These are phyloP conservation scores for Neomorphus geoffroyi DNA, from an alignment of 2,797 vertebrate genomes.

Conservation along the genomic window DNA sequence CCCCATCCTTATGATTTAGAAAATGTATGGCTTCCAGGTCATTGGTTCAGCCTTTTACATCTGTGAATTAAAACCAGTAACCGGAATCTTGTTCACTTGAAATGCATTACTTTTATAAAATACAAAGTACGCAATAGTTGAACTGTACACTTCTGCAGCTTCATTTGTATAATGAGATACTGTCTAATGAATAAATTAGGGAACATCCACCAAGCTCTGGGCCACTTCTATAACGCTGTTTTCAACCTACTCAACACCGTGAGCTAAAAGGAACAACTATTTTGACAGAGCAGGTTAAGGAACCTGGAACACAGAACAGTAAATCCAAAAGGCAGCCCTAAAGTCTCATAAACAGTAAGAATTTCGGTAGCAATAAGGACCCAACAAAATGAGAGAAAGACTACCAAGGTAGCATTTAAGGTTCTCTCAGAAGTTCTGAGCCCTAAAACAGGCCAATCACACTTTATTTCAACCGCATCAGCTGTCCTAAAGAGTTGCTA, in stretches of 20 bases:
- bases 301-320: fast-evolving
- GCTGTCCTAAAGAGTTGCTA: background rate
- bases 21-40: background rate
- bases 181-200: background rate
- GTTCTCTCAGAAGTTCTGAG: background rate
- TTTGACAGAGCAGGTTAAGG: background rate
- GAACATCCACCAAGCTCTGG: background rate
- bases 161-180: background rate
- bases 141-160: background rate
- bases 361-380: background rate
- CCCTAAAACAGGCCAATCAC: background rate
- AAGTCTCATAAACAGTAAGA: background rate
- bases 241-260: background rate
- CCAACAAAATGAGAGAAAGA: background rate
- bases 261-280: background rate
- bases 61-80: background rate
- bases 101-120: background rate
- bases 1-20: background rate
- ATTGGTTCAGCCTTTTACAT: background rate
- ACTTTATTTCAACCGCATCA: background rate
- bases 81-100: background rate
- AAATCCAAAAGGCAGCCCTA: background rate
- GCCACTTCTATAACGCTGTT: background rate
- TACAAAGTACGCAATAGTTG: background rate
- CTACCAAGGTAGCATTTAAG: background rate